Evolutionary conservation across 2,888 invertebrate species (phyloP), one percentile per base, ranked within the genome.

Genomic region (Sphaerophoria taeniata): DNA sequence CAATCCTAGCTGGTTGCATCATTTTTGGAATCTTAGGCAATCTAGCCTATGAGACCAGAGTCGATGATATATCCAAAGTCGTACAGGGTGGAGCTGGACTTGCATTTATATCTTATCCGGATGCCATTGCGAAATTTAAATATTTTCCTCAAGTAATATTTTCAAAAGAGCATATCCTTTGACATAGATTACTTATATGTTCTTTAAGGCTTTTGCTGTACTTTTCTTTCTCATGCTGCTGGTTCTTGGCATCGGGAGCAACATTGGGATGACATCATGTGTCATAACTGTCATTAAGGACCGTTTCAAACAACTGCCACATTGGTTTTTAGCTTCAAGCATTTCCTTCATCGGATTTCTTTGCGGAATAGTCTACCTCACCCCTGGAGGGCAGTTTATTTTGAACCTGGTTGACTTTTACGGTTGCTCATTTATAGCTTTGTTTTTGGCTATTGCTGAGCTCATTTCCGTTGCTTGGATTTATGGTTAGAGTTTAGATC

Each of bases 11-110:
- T 0, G 97, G 97, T 0, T 94, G 95, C 87, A 97, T 97, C 1
- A 97, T 97, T 86, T 97, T 97, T 89, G 96, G 96, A 3, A 96
- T 97, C 83, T 92, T 97, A 16, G 97, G 97, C 0, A 96, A 97
- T 90, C 91, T 97, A 88, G 96, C 97, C 0, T 92, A 94, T 88
- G 95, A 95, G 89, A 93, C 93, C 56, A 93, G 93, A 0, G 91
- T 92, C 5, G 92, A 93, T 36, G 94, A 95, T 3, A 94, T 96
- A 1, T 90, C 92, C 0, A 90, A 93, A 0, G 95, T 96, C 0
- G 94, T 97, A 0, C 95, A 95, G 33, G 91, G 93, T 88, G 97
- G 97, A 0, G 95, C 96, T 0, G 96, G 97, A 0, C 92, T 97
- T 51, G 97, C 97, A 2, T 97, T 97, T 89, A 94, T 97, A 78